phyloP scores from a whole-genome alignment of 2,888 invertebrate species.

The Xestoiulus laeticollis region DNA sequence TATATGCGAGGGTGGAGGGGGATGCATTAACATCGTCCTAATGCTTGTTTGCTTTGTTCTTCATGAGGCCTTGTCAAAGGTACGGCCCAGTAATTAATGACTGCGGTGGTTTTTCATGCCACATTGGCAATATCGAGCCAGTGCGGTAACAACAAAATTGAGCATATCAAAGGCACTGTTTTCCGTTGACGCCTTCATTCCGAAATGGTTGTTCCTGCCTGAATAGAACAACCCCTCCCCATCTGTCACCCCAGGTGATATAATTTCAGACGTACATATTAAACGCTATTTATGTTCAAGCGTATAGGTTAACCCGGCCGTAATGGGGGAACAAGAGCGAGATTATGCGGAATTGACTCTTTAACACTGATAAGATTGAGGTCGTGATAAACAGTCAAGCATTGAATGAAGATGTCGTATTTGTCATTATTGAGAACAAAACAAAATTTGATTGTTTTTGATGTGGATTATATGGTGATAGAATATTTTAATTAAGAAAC shows the following conservation, averaged over 20 bases:
- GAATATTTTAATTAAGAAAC: too few relatives aligned
- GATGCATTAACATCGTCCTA: slow-evolving; percentile 28
- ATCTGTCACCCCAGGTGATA: neutral
- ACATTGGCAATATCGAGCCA: neutral
- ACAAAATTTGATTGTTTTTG: neutral
- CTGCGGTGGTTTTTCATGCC: slow-evolving; percentile 16
- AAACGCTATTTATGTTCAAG: neutral
- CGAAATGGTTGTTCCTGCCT: slow-evolving; percentile 12
- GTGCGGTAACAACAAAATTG: neutral
- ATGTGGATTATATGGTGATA: too few relatives aligned
- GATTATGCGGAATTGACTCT: neutral
- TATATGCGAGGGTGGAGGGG: neutral
- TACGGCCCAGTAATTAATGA: slow-evolving; percentile 34
- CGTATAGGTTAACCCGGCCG: neutral
- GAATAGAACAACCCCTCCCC: neutral
- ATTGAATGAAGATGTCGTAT: neutral
- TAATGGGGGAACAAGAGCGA: neutral
- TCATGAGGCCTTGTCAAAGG: slow-evolving; percentile 23
- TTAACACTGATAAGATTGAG: neutral
- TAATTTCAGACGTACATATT: neutral
- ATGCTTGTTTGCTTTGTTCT: slow-evolving; percentile 37
- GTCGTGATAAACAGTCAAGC: neutral
- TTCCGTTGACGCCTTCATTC: slow-evolving; percentile 37
- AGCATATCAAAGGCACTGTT: neutral
- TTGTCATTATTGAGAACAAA: neutral